Evolutionary conservation across 2,888 invertebrate genomes (phyloP).

Genomic region (Megaustenia siamemsis): DNA sequence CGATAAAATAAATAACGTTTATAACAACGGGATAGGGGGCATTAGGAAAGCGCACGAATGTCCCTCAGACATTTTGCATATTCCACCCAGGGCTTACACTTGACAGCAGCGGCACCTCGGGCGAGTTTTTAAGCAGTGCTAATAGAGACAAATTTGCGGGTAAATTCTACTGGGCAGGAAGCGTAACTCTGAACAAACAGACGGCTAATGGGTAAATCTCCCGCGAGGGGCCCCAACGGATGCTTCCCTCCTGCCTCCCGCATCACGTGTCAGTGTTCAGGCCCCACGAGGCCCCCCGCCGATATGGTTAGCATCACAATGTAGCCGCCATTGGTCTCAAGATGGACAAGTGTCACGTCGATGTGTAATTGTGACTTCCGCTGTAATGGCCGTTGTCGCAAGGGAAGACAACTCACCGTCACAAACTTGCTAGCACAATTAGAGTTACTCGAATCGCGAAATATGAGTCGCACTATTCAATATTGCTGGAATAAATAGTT

Average conservation of each 20-base stretch:
- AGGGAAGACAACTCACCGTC: constrained; percentile 47
- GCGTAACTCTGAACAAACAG: constrained; percentile 52
- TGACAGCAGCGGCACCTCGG: constrained; percentile 7
- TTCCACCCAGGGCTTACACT: constrained; percentile 3
- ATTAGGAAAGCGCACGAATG: not conserved
- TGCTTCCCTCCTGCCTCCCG: constrained; percentile 31
- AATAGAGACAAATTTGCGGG: constrained; percentile 52
- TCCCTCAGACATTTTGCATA: constrained; percentile 19
- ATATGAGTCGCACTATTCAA: constrained; percentile 59
- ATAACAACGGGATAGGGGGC: not conserved
- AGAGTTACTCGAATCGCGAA: constrained; percentile 57
- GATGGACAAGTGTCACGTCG: constrained; percentile 43
- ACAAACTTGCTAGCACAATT: constrained; percentile 58
- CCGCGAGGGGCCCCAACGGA: constrained; percentile 44
- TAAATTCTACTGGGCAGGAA: constrained; percentile 45
- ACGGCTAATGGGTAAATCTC: constrained; percentile 52
- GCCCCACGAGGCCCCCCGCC: constrained; percentile 28
- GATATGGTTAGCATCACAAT: constrained; percentile 55
- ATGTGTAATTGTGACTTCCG: constrained; percentile 45
- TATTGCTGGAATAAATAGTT: constrained; percentile 60
- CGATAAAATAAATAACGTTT: not conserved
- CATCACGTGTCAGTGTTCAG: constrained; percentile 34
- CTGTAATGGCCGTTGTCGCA: constrained; percentile 38
- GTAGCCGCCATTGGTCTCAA: constrained; percentile 28
- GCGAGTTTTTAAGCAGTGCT: constrained; percentile 45